phyloP scores from a whole-genome alignment of 2,113 vertebrate genomes.

The Hippocampus abdominalis region DNA sequence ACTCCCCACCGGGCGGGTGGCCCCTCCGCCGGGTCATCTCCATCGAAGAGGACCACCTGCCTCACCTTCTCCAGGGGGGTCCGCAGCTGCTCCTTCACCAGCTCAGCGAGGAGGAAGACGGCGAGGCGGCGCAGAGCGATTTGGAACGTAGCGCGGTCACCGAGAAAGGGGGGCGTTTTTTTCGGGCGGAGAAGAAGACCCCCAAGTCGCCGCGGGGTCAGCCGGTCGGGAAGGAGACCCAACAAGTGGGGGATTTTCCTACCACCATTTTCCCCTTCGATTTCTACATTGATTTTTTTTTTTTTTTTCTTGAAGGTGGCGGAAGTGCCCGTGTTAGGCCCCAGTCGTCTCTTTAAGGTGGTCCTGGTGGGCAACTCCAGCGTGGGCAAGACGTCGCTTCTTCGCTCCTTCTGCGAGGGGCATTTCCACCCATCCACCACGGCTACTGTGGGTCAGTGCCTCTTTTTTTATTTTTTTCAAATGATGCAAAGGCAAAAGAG shows the following conservation, averaged over 20 bases:
- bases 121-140: conserved; percentile 31
- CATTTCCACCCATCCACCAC: conserved; percentile 75
- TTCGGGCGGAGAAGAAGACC: conserved; percentile 40
- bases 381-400: conserved; percentile 89
- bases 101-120: conserved; percentile 74
- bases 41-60: conserved; percentile 90
- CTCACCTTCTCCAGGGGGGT: conserved; percentile 77
- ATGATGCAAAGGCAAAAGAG: conserved; percentile 22
- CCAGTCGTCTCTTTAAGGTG: conserved; percentile 87
- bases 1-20: conserved; percentile 51
- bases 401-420: conserved; percentile 83
- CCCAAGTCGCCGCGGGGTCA: conserved; percentile 70
- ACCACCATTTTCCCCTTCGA: neutral
- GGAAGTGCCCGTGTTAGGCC: conserved; percentile 58
- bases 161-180: conserved; percentile 8
- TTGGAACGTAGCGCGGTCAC: conserved; percentile 27
- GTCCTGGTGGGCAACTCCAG: conserved; percentile 86
- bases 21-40: conserved; percentile 86
- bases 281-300: neutral
- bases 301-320: conserved; percentile 45
- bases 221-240: conserved; percentile 80
- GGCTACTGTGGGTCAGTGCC: conserved; percentile 82
- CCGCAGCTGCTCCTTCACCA: conserved; percentile 66
- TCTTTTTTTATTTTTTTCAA: neutral
- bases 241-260: conserved; percentile 31